Conservation (phyloP, 2,888 invertebrate genomes). For the Auanema freiburgensis region DNA sequence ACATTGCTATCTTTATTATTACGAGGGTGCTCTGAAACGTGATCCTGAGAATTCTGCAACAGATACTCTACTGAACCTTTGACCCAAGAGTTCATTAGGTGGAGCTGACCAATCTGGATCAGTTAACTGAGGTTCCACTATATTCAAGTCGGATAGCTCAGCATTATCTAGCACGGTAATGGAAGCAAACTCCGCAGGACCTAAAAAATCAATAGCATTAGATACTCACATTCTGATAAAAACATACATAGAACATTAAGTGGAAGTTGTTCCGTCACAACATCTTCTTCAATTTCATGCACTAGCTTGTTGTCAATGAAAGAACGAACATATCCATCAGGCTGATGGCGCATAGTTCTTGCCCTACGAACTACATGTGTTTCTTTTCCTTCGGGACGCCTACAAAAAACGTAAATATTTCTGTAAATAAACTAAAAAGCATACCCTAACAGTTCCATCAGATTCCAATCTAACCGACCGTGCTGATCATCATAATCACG, state of each 20-base stretch:
- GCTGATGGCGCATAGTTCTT: constrained; percentile 49
- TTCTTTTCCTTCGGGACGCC: not conserved
- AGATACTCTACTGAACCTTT: constrained; percentile 21
- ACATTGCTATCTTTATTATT: not conserved
- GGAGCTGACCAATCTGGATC: constrained; percentile 48
- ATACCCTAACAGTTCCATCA: constrained; percentile 18
- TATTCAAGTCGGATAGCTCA: constrained; percentile 32
- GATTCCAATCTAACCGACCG: constrained; percentile 15
- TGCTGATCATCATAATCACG: constrained; percentile 11
- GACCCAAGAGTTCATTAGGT: constrained; percentile 18
- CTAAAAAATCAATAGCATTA: constrained; percentile 20
- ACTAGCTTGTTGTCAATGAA: constrained; percentile 52
- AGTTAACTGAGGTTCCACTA: constrained; percentile 25
- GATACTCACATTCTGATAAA: not conserved
- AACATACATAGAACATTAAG: constrained; percentile 46
- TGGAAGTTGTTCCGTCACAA: constrained; percentile 47
- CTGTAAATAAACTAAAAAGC: not conserved
- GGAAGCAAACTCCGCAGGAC: constrained; percentile 46
- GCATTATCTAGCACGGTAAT: constrained; percentile 33
- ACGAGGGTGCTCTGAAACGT: constrained; percentile 33
- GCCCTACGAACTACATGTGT: constrained; percentile 42
- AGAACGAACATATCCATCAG: constrained; percentile 48
- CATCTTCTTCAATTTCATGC: constrained; percentile 44
- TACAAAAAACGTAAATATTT: not conserved
- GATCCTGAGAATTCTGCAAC: constrained; percentile 29